These are phyloP conservation scores for Nemoura dubitans DNA, from an alignment of 2,888 invertebrate genomes.

Conservation along the genomic window DNA sequence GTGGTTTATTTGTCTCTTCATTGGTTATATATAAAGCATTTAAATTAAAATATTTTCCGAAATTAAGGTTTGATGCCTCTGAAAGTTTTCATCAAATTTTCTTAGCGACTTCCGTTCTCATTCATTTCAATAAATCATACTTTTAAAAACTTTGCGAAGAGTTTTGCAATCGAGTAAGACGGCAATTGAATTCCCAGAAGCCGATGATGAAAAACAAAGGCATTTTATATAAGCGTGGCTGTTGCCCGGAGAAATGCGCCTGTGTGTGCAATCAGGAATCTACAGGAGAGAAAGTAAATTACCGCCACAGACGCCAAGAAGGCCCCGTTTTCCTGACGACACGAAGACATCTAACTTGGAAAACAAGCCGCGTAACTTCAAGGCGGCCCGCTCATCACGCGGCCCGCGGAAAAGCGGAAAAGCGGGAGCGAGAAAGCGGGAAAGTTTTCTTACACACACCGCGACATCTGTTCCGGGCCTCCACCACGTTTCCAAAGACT, in stretches of 20 bases:
- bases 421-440: not conserved
- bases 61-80: not conserved
- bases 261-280: slow-evolving; percentile 16
- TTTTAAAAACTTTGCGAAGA: not conserved
- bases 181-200: not conserved
- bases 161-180: not conserved
- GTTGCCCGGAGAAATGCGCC: not conserved
- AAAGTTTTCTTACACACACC: not conserved
- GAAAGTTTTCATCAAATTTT: not conserved
- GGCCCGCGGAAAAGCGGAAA: not conserved
- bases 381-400: not conserved
- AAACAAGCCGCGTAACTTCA: slow-evolving; percentile 26
- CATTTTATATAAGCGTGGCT: not conserved
- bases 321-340: not conserved
- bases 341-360: not conserved
- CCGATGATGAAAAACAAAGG: not conserved
- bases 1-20: slow-evolving; percentile 12
- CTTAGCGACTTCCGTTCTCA: not conserved
- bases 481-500: not conserved
- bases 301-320: not conserved
- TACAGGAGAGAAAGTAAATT: slow-evolving; percentile 21
- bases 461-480: slow-evolving; percentile 26
- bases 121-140: slow-evolving; percentile 15
- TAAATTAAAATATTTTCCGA: not conserved
- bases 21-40: not conserved